Conservation (phyloP, 2,888 invertebrate genomes). For the Bruchidius siliquastri region DNA sequence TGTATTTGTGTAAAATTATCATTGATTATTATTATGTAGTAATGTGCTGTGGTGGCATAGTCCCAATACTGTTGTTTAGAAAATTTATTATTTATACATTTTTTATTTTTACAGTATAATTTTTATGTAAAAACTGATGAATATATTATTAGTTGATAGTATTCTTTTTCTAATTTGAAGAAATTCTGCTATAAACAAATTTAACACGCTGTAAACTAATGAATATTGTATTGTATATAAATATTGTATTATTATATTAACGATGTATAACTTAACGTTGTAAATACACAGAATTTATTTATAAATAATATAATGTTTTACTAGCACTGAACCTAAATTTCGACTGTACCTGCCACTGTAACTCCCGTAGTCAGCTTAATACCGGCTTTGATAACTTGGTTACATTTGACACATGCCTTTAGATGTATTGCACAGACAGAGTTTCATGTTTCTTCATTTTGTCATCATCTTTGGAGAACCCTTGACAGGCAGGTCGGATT, state of each 20-base stretch:
- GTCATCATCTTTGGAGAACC: too few species aligned
- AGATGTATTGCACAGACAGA: too few species aligned
- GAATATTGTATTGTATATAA: slow-evolving; percentile 23
- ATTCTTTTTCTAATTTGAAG: slow-evolving; percentile 1
- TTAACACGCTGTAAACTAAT: slow-evolving; percentile 19
- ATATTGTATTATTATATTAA: slow-evolving; percentile 23
- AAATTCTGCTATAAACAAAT: slow-evolving; percentile 15
- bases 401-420: too few species aligned
- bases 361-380: too few species aligned
- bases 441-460: too few species aligned
- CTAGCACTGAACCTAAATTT: not conserved
- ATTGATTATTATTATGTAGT: not conserved
- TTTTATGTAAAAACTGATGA: not conserved
- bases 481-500: too few species aligned
- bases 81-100: not conserved
- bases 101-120: not conserved
- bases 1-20: not conserved
- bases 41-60: not conserved
- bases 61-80: not conserved
- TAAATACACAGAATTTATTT: slow-evolving; percentile 25
- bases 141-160: not conserved
- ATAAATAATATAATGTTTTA: slow-evolving; percentile 8
- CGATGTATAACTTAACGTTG: slow-evolving; percentile 21
- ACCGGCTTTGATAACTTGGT: too few species aligned
- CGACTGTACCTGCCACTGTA: too few species aligned